Base-by-base conservation (phyloP, 2,888 invertebrate species). In the Eupsilia transversa region DNA sequence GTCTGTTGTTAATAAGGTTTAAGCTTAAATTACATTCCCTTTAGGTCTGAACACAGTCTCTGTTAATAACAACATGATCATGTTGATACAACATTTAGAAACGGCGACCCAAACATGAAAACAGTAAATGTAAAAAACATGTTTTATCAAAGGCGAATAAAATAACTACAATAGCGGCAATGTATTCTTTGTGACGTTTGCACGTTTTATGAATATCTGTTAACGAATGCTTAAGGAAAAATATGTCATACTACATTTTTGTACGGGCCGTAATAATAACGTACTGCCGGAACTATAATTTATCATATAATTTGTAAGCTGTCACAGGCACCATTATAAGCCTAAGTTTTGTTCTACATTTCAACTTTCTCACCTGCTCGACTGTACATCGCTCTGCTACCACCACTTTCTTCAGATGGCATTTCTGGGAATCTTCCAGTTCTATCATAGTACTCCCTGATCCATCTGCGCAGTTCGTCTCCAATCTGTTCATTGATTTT, bases 401-500 rank as follows among this genome's bases (percentile, higher is more conserved):
- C 99, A 12, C 99, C 99, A 86, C 98, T 98, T 89, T 99, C 99
- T 82, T 98, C 98, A 4, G 98, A 98, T 0, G 99, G 99, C 88
- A 99, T 97, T 86, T 99, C 99, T 0, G 99, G 99, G 89, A 99
- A 97, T 90, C 98, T 98, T 41, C 98, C 98, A 9, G 98, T 98
- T 88, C 98, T 97, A 56, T 98, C 97, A 92, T 98, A 98, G 91
- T 98, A 98, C 86, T 98, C 98, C 83, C 97, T 97, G 80, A 99
- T 97, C 99, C 99, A 99, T 77, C 97, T 97, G 79, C 99, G 96
- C 38, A 99, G 97, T 95, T 99, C 98, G 89, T 98, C 98, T 82
- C 98, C 97, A 88, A 99, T 98, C 85, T 98, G 98, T 90, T 99
- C 99, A 90, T 98, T 98, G 90, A 99, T 98, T 80, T 97, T 97